These are phyloP conservation scores for Melanerpes aurifrons DNA, from an alignment of 2,113 vertebrate genomes.

Conservation along the genomic window DNA sequence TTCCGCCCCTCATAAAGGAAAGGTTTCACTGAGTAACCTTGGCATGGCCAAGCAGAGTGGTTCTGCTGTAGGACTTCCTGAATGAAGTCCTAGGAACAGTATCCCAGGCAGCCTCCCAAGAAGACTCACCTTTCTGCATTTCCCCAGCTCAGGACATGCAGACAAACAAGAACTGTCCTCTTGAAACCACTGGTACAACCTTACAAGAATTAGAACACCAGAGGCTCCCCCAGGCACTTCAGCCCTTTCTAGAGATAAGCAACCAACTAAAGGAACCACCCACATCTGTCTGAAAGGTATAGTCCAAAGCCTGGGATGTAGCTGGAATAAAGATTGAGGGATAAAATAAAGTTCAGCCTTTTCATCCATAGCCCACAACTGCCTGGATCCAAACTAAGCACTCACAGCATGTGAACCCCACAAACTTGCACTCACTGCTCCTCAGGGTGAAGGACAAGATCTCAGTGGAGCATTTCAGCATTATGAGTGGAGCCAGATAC, in stretches of 20 bases:
- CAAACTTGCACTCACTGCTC: fast-evolving
- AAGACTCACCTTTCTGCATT: background rate
- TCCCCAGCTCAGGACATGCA: background rate
- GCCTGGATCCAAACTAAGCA: background rate
- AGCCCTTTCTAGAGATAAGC: background rate
- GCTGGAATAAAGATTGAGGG: background rate
- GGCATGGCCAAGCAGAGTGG: background rate
- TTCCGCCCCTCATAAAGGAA: background rate
- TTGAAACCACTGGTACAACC: background rate
- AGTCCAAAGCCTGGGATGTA: background rate
- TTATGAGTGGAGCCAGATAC: background rate
- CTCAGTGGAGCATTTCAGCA: background rate
- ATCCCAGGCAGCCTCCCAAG: background rate
- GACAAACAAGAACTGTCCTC: background rate
- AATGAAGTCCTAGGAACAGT: background rate
- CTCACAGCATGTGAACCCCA: background rate
- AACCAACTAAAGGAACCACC: background rate
- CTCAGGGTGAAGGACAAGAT: background rate
- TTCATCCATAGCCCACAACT: background rate
- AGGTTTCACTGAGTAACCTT: background rate
- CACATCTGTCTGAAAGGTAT: background rate
- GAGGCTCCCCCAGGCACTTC: background rate
- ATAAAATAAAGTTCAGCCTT: background rate
- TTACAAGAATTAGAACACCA: background rate
- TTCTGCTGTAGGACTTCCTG: background rate